phyloP scores from a whole-genome alignment of 2,888 invertebrate genomes.

The Anaspis maculata region DNA sequence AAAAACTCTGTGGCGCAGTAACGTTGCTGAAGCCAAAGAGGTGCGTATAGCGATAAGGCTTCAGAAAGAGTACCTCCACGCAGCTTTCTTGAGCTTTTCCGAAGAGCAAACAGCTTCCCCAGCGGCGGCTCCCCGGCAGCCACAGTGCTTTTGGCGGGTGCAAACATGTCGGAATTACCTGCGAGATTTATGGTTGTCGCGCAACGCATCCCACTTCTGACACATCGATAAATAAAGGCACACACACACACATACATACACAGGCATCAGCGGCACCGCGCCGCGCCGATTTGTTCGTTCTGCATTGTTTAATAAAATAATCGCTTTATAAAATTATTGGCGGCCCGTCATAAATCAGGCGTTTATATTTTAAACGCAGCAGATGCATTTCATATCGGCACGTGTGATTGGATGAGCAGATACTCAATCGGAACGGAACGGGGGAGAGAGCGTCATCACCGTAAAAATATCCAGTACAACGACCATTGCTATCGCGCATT shows the following conservation, averaged over 20 bases:
- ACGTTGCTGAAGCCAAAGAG: too few species aligned
- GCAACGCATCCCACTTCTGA: slow-evolving; percentile 12
- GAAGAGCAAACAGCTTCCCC: too few species aligned
- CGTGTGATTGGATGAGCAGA: slow-evolving; percentile 38
- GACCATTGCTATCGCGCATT: slow-evolving; percentile 33
- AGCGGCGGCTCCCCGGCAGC: too few species aligned
- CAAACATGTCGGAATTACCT: slow-evolving; percentile 12
- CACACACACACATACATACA: too few species aligned
- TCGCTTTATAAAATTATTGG: slow-evolving; percentile 37
- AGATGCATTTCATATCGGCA: slow-evolving; percentile 39
- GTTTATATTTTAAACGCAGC: slow-evolving; percentile 36
- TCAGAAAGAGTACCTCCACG: too few species aligned
- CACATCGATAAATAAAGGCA: slow-evolving; percentile 27
- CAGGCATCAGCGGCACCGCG: too few species aligned
- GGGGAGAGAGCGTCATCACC: slow-evolving; percentile 28
- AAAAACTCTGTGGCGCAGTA: too few species aligned
- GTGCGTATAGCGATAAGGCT: too few species aligned
- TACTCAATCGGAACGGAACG: slow-evolving; percentile 36
- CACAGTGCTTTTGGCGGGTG: too few species aligned
- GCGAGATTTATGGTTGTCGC: slow-evolving; percentile 13
- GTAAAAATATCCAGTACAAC: slow-evolving; percentile 38
- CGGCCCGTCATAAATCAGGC: slow-evolving; percentile 38
- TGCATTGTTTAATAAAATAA: slow-evolving; percentile 38
- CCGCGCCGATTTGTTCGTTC: slow-evolving; percentile 10
- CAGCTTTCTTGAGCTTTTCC: too few species aligned